These are phyloP conservation scores for Saxicola maurus DNA, from an alignment of 2,797 vertebrate species.

Conservation along the genomic window DNA sequence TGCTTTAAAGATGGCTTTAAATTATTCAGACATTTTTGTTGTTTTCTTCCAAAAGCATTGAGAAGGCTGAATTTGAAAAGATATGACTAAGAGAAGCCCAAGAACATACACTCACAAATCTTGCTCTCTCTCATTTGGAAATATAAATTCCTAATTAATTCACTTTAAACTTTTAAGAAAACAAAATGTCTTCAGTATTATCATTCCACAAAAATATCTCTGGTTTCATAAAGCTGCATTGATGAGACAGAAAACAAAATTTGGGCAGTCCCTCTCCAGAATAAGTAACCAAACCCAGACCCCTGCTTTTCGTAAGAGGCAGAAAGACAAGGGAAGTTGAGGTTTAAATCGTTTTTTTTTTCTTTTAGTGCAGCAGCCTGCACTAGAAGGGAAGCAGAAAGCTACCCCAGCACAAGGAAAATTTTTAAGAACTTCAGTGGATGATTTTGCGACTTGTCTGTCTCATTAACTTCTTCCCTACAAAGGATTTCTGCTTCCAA, in stretches of 20 bases:
- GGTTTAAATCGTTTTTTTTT: not conserved
- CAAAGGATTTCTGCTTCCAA: not conserved
- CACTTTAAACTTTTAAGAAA: not conserved
- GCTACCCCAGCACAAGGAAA: not conserved
- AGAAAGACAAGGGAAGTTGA: not conserved
- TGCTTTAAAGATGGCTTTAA: not conserved
- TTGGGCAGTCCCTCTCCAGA: not conserved
- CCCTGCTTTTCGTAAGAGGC: accelerated
- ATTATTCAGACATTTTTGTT: slow-evolving; percentile 8
- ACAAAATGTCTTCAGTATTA: not conserved
- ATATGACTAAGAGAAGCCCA: not conserved
- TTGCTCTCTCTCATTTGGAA: not conserved
- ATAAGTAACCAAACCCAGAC: not conserved
- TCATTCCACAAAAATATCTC: not conserved
- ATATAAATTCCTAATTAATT: not conserved
- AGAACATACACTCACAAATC: not conserved
- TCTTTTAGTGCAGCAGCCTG: not conserved
- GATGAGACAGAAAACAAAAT: not conserved
- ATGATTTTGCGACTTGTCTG: not conserved
- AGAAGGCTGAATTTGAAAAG: not conserved
- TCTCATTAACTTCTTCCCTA: slow-evolving; percentile 12
- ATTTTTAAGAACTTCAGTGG: not conserved
- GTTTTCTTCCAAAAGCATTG: not conserved
- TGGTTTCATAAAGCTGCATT: not conserved
- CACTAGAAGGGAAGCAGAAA: not conserved